Evolutionary conservation across 2,888 invertebrate species (phyloP).

Genomic region (Theretra japonica): DNA sequence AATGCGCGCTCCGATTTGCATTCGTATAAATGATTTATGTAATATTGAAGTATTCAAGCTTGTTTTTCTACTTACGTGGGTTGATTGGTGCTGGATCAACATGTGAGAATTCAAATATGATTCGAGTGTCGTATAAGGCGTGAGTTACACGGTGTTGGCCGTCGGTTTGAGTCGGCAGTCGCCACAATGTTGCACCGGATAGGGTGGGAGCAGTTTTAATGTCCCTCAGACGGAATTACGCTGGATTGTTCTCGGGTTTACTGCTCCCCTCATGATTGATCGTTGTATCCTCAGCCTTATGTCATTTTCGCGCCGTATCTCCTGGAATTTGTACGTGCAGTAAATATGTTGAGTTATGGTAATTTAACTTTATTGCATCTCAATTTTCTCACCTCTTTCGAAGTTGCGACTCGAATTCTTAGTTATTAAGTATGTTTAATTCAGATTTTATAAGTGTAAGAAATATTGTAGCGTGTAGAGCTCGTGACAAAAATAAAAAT

Average conservation of each 20-base stretch:
- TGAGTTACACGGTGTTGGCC: slow-evolving; percentile 22
- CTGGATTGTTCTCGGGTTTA: slow-evolving; percentile 84
- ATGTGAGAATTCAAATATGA: slow-evolving; percentile 32
- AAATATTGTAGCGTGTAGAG: too few relatives aligned
- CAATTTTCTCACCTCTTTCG: slow-evolving; percentile 32
- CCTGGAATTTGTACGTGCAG: slow-evolving; percentile 78
- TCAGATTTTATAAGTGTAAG: background rate
- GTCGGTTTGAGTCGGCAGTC: slow-evolving; percentile 39
- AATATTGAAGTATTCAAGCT: slow-evolving; percentile 65
- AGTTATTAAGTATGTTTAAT: slow-evolving; percentile 18
- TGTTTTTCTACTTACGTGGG: slow-evolving; percentile 41
- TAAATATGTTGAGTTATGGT: slow-evolving; percentile 80
- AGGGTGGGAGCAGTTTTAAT: slow-evolving; percentile 84
- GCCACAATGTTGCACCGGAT: slow-evolving; percentile 83
- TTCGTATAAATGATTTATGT: slow-evolving; percentile 79
- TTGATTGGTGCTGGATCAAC: slow-evolving; percentile 10
- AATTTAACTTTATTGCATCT: slow-evolving; percentile 66
- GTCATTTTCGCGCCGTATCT: slow-evolving; percentile 81
- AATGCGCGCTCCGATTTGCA: slow-evolving; percentile 76
- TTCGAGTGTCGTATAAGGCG: slow-evolving; percentile 9
- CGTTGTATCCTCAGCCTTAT: slow-evolving; percentile 82
- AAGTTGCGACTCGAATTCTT: slow-evolving; percentile 10
- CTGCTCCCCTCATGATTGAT: slow-evolving; percentile 82
- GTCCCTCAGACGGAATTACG: slow-evolving; percentile 84
- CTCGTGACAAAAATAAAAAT: too few relatives aligned